Conservation (phyloP, 2,888 invertebrate species). For the Neoscelio sp. region DNA sequence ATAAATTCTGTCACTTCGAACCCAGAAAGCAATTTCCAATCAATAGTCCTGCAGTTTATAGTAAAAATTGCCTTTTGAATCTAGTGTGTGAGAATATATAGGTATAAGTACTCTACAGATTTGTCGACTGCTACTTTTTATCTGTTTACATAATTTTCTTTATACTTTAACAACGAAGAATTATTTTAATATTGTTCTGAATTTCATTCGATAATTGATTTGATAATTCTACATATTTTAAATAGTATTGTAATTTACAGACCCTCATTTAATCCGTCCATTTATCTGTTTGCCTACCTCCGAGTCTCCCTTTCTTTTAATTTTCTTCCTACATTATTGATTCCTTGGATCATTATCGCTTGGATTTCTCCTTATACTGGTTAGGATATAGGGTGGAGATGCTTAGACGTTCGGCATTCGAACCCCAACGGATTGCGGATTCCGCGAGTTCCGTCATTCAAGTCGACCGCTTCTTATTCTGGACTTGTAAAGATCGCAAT, state of each 20-base stretch:
- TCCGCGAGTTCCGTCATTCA: slow-evolving; percentile 78
- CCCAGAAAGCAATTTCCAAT: no score
- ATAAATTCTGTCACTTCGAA: no score
- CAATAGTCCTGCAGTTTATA: no score
- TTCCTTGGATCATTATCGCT: slow-evolving; percentile 67
- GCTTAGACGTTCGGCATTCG: slow-evolving; percentile 77
- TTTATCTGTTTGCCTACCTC: slow-evolving; percentile 5
- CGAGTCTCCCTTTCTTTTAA: slow-evolving; percentile 57
- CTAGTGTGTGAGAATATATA: no score
- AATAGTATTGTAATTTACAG: slow-evolving; percentile 27
- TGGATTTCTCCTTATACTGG: slow-evolving; percentile 60
- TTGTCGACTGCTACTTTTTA: no score
- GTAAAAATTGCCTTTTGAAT: no score
- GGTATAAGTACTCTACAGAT: no score
- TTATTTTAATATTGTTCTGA: no score
- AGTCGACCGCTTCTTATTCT: slow-evolving; percentile 77
- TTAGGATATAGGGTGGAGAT: slow-evolving; percentile 65
- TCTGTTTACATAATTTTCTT: no score
- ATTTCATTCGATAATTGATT: background rate
- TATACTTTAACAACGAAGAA: no score
- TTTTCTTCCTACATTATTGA: slow-evolving; percentile 69
- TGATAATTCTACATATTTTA: slow-evolving; percentile 6
- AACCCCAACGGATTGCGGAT: slow-evolving; percentile 79
- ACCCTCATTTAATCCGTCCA: slow-evolving; percentile 36
- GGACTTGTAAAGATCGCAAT: slow-evolving; percentile 68